Base-by-base conservation (phyloP, 2,113 vertebrate species). In the Aptenodytes patagonicus region DNA sequence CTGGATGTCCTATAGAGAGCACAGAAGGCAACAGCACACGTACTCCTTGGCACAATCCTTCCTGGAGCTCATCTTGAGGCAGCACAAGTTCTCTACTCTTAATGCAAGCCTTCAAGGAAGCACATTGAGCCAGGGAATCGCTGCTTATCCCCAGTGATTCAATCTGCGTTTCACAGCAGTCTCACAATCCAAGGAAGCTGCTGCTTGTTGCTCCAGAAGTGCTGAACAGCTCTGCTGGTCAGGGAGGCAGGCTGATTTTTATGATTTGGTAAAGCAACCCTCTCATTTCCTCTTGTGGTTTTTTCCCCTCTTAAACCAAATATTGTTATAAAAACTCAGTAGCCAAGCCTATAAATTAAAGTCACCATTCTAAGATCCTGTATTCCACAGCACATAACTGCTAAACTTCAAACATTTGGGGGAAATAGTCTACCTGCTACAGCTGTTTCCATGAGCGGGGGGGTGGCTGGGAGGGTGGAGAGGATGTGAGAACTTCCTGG, bases 231-330 rank as follows among this genome's bases (percentile, higher is more conserved):
- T 52, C n/a, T 58, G 47, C 52, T 46, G 36, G 57, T 49, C 38
- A 82, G 42, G 38, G 42, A 68, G 17, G 25, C 3, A 72, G 44
- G 38, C 21, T 80, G 77, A 36, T 54, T 51, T 36, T 86, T 31
- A 57, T 14, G 18, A 42, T 86, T 65, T 44, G 46, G n/a, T 60
- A 82, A 36, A 83, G 34, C n/a, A 60, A 65, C 25, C 2, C 8
- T 62, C 75, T 54, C 1, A 0, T 85, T 88, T 79, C 36, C 13
- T 70, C 19, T 11, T 0, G 6, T 12, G 17, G 1, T 0, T 4
- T 17, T 61, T 22, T 3, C 18, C 7, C 7, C 25, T 9, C 14
- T 60, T 61, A 38, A 92, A 85, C 36, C 5, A 88, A 84, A 66
- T 57, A 32, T 7, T 66, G 16, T 52, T n/a, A 49, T 12, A 90